phyloP scores from a whole-genome alignment of 2,113 vertebrate species.

The Pseudorasbora parva region DNA sequence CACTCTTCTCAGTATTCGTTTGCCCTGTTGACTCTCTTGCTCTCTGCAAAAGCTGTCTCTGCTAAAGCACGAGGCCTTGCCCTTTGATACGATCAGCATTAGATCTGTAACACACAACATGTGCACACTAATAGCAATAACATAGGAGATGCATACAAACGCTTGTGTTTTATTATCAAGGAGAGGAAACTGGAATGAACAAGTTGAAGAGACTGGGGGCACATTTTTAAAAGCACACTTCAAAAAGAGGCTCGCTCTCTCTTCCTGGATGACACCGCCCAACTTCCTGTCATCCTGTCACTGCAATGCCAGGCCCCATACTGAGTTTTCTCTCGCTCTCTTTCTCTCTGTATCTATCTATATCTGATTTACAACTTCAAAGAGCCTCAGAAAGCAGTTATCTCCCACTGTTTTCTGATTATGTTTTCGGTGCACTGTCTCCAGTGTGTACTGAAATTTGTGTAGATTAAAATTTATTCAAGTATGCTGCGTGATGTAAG shows the following conservation, averaged over 20 bases:
- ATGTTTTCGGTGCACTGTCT: slow-evolving; percentile 1
- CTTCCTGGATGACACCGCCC: slow-evolving; percentile 49
- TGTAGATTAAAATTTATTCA: slow-evolving; percentile 6
- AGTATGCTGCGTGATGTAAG: not conserved
- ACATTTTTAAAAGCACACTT: slow-evolving; percentile 35
- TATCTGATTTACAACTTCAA: slow-evolving; percentile 31
- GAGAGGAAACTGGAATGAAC: not conserved
- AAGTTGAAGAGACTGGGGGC: not conserved
- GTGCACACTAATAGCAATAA: not conserved
- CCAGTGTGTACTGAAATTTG: not conserved
- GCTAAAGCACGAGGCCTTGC: not conserved
- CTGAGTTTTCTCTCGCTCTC: slow-evolving; percentile 12
- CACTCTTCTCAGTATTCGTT: not conserved
- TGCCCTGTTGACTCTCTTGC: not conserved
- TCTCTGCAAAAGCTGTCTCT: not conserved
- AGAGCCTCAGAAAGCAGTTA: slow-evolving; percentile 20
- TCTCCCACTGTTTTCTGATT: slow-evolving; percentile 32
- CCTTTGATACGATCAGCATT: not conserved
- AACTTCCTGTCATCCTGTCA: slow-evolving; percentile 53
- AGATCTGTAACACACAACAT: not conserved
- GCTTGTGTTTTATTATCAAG: not conserved
- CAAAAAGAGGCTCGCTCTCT: slow-evolving; percentile 39
- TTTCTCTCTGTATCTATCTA: slow-evolving; percentile 23
- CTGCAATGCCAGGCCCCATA: slow-evolving; percentile 5
- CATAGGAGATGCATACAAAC: not conserved